Percentiles rank a stretch among this genome's conserved stretches.
These are phyloP conservation scores for Pteropus rufus DNA, from an alignment of 2,797 vertebrate genomes.

Conservation along the genomic window DNA sequence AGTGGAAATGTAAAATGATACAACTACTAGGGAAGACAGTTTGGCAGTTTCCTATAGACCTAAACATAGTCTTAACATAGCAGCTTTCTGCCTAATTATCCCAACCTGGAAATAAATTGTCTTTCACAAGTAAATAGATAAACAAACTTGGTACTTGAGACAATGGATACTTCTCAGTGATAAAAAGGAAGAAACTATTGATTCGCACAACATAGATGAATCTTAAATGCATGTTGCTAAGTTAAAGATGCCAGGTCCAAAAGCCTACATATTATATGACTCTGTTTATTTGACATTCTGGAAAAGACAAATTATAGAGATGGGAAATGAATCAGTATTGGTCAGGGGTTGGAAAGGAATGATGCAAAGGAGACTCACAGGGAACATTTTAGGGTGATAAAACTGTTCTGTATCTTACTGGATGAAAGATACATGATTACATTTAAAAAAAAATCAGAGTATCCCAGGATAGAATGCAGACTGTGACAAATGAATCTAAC, in stretches of 20 bases:
- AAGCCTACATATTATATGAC: neutral
- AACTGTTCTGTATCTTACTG: neutral
- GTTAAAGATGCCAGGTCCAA: neutral
- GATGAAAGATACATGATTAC: neutral
- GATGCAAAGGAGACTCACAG: neutral
- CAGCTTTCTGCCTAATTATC: neutral
- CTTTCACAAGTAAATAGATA: neutral
- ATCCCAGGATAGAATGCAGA: neutral
- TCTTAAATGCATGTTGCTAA: neutral
- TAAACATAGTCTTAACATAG: neutral
- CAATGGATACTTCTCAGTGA: neutral
- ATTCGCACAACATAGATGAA: neutral
- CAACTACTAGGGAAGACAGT: neutral
- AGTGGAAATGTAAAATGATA: neutral
- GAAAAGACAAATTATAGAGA: neutral
- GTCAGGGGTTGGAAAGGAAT: neutral
- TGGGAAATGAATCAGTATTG: neutral
- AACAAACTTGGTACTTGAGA: neutral
- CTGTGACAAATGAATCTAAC: neutral
- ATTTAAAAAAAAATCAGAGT: neutral
- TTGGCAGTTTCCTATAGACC: neutral
- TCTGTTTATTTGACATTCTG: neutral
- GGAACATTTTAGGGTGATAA: neutral
- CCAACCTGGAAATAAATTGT: neutral
- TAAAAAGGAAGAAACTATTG: neutral